Evolutionary conservation across 2,888 invertebrate genomes (phyloP).

Genomic region (Galeruca laticollis): DNA sequence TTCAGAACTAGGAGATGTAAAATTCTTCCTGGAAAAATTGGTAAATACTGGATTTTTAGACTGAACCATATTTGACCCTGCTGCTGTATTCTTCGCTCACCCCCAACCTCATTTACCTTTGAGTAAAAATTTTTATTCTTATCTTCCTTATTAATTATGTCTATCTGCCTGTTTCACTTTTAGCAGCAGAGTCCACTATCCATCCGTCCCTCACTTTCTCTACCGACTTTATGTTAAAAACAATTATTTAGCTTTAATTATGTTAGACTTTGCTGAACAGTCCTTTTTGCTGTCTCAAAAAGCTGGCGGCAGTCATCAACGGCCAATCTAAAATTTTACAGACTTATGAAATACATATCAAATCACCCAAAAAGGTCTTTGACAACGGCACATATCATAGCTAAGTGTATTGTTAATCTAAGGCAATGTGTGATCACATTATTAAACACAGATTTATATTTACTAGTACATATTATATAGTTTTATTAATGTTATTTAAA

Average conservation of each 20-base stretch:
- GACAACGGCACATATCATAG: conserved; percentile 59
- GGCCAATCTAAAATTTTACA: conserved; percentile 59
- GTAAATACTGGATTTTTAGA: conserved; percentile 96
- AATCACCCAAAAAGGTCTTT: conserved; percentile 57
- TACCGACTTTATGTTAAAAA: conserved; percentile 33
- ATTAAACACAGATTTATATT: conserved; percentile 46
- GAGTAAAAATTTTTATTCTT: conserved; percentile 80
- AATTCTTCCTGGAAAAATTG: conserved; percentile 95
- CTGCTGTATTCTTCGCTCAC: conserved; percentile 78
- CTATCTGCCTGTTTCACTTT: conserved; percentile 50
- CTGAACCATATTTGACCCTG: conserved; percentile 72
- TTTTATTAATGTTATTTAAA: conserved; percentile 56
- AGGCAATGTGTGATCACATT: conserved; percentile 53
- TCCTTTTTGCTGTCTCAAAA: conserved; percentile 58
- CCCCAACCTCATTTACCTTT: conserved; percentile 74
- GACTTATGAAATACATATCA: conserved; percentile 64
- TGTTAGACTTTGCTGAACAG: conserved; percentile 12
- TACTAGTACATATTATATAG: conserved; percentile 50
- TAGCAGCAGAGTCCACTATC: conserved; percentile 65
- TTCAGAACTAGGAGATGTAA: conserved; percentile 93
- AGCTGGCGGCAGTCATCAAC: conserved; percentile 51
- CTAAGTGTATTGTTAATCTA: conserved; percentile 53
- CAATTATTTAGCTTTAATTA: conserved; percentile 33
- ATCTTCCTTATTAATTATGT: conserved; percentile 60
- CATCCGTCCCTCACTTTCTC: conserved; percentile 56